A percentile compares a stretch with the other conserved stretches of the same genome.
Conservation (phyloP, 2,113 vertebrate genomes). For the Calonectris borealis region DNA sequence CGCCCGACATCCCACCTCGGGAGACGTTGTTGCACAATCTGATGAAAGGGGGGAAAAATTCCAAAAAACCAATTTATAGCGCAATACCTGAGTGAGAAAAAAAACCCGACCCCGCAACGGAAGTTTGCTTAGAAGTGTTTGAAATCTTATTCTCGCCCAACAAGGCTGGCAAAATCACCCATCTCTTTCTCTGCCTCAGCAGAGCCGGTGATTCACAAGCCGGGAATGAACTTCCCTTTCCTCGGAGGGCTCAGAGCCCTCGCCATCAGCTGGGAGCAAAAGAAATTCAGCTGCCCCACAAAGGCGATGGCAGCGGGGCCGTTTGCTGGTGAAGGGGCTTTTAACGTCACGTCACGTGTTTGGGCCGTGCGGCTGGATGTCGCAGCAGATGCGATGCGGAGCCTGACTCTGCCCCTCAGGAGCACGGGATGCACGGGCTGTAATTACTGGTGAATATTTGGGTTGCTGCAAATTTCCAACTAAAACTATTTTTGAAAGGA, state of each 20-base stretch:
- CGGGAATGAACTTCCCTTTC: background rate
- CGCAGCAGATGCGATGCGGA: background rate
- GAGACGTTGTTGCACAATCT: background rate
- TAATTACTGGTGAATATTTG: background rate
- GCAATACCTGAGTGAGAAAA: background rate
- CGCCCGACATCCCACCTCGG: background rate
- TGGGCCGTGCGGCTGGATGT: accelerated
- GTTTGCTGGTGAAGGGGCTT: background rate
- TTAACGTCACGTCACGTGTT: accelerated
- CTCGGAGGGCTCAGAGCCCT: background rate
- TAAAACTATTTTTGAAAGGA: background rate
- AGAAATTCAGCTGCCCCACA: background rate
- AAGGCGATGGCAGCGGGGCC: accelerated
- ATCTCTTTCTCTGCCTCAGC: background rate
- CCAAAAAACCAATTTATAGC: background rate
- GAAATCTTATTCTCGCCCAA: background rate
- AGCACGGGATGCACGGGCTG: accelerated
- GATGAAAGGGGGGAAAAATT: background rate
- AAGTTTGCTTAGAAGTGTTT: background rate
- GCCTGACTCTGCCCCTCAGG: background rate
- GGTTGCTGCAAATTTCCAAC: background rate
- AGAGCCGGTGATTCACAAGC: background rate
- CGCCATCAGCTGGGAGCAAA: too few relatives aligned
- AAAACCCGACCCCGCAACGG: too few relatives aligned
- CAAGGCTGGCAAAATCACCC: background rate